Percentiles rank a stretch among this genome's conserved stretches.
These are phyloP conservation scores for Smutsia gigantea DNA, from an alignment of 2,797 vertebrate species.

Conservation along the genomic window DNA sequence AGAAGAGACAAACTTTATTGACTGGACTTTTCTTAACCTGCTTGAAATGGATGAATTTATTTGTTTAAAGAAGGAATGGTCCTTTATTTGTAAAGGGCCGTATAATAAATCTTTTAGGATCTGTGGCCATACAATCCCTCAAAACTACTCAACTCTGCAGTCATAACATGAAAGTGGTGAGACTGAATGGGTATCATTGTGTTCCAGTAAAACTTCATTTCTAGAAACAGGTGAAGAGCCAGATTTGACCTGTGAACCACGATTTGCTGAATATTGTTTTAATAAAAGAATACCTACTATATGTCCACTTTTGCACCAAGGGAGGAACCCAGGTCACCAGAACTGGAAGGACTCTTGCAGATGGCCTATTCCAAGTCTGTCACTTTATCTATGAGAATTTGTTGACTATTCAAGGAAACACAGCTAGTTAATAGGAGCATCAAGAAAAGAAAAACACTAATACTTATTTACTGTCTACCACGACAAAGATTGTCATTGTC, in stretches of 20 bases:
- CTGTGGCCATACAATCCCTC: background rate
- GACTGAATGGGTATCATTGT: background rate
- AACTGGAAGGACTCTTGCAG: background rate
- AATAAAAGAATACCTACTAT: background rate
- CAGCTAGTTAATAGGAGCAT: background rate
- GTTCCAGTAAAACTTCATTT: conserved; percentile 41
- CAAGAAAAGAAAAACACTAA: background rate
- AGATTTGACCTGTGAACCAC: background rate
- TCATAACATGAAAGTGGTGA: background rate
- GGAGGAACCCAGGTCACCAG: background rate
- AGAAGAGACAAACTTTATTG: conserved; percentile 2
- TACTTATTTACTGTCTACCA: background rate
- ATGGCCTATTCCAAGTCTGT: background rate
- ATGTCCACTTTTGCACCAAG: background rate
- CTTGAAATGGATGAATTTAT: background rate
- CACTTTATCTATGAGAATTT: background rate
- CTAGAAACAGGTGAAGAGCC: background rate
- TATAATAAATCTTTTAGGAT: conserved; percentile 26
- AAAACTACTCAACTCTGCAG: background rate
- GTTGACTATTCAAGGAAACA: background rate
- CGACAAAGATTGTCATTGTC: background rate
- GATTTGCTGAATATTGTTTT: background rate
- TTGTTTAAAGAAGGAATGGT: conserved; percentile 25
- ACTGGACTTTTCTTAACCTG: conserved; percentile 36
- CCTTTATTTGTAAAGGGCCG: background rate